These are phyloP conservation scores for Drosophila tropicalis DNA, from an alignment of 1,140 invertebrate genomes.

Conservation along the genomic window DNA sequence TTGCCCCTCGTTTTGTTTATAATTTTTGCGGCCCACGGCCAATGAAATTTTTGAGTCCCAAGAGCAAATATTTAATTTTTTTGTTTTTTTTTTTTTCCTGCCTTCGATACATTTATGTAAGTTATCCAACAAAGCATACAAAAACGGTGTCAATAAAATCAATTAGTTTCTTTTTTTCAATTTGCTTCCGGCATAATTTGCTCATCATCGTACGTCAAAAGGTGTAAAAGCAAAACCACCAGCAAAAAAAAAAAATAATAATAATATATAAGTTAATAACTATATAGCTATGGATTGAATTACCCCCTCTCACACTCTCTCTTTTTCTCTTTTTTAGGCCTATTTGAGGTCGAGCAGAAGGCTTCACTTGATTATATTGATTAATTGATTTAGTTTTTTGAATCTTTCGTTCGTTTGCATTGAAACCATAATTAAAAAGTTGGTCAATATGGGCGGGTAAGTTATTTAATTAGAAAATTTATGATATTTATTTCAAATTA, in stretches of 20 bases:
- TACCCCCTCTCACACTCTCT: too few species aligned
- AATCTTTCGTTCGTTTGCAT: not conserved
- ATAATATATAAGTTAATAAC: constrained; percentile 35
- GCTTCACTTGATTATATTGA: not conserved
- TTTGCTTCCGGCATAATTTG: constrained; percentile 75
- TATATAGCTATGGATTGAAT: not conserved
- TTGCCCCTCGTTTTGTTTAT: constrained; percentile 30
- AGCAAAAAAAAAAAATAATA: constrained; percentile 28
- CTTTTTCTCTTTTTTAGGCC: not conserved
- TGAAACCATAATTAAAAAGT: not conserved
- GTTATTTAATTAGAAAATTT: not conserved
- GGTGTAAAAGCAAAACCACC: constrained; percentile 41
- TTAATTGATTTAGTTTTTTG: not conserved
- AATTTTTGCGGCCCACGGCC: constrained; percentile 18
- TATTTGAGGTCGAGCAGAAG: not conserved
- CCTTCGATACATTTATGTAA: constrained; percentile 59
- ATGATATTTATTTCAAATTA: not conserved
- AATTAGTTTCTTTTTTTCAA: constrained; percentile 49
- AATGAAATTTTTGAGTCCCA: constrained; percentile 19
- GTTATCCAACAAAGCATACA: constrained; percentile 20
- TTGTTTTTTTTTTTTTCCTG: constrained; percentile 54
- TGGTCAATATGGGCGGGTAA: not conserved
- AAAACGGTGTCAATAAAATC: constrained; percentile 77
- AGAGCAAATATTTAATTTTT: constrained; percentile 24
- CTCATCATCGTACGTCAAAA: constrained; percentile 72